Conservation (phyloP, 2,888 invertebrate genomes). For the Acanthoscelides obtectus region DNA sequence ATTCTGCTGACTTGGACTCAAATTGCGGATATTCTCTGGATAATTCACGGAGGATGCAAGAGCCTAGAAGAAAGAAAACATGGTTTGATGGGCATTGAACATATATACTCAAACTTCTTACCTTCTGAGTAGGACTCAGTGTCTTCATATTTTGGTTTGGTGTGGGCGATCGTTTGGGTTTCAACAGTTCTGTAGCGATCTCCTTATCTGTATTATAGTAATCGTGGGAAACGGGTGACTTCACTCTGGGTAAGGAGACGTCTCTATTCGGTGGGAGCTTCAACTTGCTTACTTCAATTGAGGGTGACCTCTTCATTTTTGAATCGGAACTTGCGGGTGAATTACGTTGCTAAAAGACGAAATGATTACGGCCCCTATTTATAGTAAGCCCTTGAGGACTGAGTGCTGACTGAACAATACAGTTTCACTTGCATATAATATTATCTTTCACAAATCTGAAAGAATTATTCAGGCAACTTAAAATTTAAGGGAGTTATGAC, state of each 20-base stretch:
- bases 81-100: too few relatives aligned
- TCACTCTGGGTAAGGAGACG: conserved; percentile 39
- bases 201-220: conserved; percentile 43
- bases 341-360: conserved; percentile 4
- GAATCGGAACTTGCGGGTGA: conserved; percentile 10
- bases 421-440: too few relatives aligned
- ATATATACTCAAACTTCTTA: background rate
- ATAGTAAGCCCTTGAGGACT: too few relatives aligned
- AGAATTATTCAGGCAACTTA: too few relatives aligned
- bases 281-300: conserved; percentile 28
- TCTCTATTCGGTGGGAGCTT: conserved; percentile 42
- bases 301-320: background rate
- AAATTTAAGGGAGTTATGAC: too few relatives aligned
- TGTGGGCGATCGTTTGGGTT: conserved; percentile 29
- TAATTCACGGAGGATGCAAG: background rate
- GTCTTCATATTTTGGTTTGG: conserved; percentile 17
- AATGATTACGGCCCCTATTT: too few relatives aligned
- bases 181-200: conserved; percentile 43
- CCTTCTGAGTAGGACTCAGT: background rate
- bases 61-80: background rate
- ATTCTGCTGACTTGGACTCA: background rate
- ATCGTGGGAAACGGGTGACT: conserved; percentile 43
- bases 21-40: background rate
- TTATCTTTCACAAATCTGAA: too few relatives aligned
- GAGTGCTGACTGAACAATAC: too few relatives aligned